Percentiles rank a stretch among this genome's conserved stretches.
phyloP scores from a whole-genome alignment of 2,113 vertebrate species.

The Pteropus alecto region DNA sequence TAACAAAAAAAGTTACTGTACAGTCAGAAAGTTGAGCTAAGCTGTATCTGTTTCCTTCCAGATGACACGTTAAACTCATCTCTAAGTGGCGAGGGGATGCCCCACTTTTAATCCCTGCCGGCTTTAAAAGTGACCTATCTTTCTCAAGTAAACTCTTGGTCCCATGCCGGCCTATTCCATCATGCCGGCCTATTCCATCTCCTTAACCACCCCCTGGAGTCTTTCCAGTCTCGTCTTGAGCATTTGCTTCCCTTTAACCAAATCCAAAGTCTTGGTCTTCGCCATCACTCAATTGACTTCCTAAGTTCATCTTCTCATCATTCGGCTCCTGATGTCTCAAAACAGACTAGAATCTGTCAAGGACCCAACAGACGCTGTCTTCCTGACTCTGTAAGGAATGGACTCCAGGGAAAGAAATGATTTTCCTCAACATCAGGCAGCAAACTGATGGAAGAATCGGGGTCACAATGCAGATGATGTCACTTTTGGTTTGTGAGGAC shows the following conservation, averaged over 20 bases:
- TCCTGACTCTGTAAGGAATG: neutral
- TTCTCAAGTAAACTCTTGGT: neutral
- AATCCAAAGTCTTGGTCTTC: neutral
- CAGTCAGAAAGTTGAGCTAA: neutral
- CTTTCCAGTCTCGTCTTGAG: neutral
- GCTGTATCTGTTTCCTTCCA: neutral
- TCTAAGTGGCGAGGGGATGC: neutral
- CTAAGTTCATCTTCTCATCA: neutral
- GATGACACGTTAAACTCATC: neutral
- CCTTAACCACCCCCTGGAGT: neutral
- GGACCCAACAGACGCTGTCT: neutral
- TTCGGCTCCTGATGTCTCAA: neutral
- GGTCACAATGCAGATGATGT: fast-evolving
- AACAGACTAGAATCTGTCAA: neutral
- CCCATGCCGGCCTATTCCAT: neutral
- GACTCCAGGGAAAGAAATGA: neutral
- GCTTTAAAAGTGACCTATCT: neutral
- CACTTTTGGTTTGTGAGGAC: neutral
- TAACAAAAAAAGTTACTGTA: neutral
- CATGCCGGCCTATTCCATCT: neutral
- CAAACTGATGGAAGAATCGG: neutral
- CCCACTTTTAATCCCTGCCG: neutral
- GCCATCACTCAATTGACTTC: neutral
- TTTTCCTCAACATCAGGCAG: neutral
- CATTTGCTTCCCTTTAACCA: neutral